Evolutionary conservation across 1,140 invertebrate genomes (phyloP), one percentile per base, ranked within the genome.

Genomic region (Diuraphis noxia): DNA sequence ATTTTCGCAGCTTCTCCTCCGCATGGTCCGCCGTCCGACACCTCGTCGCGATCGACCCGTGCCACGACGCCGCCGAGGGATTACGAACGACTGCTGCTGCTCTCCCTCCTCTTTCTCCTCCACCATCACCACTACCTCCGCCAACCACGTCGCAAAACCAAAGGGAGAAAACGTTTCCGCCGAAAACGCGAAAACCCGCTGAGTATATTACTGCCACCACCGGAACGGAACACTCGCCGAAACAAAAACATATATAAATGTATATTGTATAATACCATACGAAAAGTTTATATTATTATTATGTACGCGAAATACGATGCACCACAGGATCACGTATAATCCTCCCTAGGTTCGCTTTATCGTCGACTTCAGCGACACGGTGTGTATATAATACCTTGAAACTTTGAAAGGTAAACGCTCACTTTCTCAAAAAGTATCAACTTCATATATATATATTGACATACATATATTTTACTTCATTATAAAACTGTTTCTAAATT

Each of bases 1-100:
- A 90, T 90, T 90, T 81, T 90, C 88, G 88, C 72, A 49, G 88
- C 77, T 49, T 46, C 88, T 79, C 21, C 63, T 25, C 79, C 79
- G n/a, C n/a, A 19, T 19, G 36, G 72, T 79, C 72, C 38, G 40
- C 72, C 72, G 30, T 17, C 63, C n/a, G 56, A 77, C 88, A 77
- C 63, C 88, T 72, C 63, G 34, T 49, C 52, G 38, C 52, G 38
- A 77, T 63, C 49, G 34, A 88, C 63, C 30, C 88, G 43, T 25
- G 79, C 34, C 86, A 43, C 79, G 79, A 81, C 79, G 84, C n/a
- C 84, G 84, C 81, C 81, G 81, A 30, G 81, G 81, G 81, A 82
- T 82, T 82, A 82, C 81, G 23, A 13, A 81, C 56, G 9, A 81
- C 34, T 38, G 34, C 34, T 25, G 79, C 36, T 81, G 36, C 36